phyloP scores from a whole-genome alignment of 53 echinoderm and acorn worm genomes.

The Hippasteria phrygiana region DNA sequence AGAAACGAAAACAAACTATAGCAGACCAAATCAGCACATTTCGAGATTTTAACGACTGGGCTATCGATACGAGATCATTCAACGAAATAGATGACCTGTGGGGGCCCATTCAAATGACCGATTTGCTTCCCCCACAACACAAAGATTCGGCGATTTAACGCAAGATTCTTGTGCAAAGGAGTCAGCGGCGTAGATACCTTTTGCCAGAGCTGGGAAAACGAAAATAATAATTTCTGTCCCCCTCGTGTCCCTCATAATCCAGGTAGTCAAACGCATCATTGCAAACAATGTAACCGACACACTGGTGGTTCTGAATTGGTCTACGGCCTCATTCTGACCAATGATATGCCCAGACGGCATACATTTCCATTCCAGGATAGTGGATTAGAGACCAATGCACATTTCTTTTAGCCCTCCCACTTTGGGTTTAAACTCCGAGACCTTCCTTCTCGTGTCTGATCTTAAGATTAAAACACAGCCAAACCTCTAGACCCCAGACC shows the following conservation, averaged over 20 bases:
- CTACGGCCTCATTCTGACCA: constrained; percentile 47
- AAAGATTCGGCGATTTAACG: constrained; percentile 17
- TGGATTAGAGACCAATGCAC: constrained; percentile 39
- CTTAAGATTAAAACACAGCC: neutral
- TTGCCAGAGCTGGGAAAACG: constrained; percentile 36
- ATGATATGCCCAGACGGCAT: constrained; percentile 52
- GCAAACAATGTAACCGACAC: neutral
- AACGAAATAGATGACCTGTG: constrained; percentile 24
- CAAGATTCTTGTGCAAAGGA: constrained; percentile 61
- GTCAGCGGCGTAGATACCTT: constrained; percentile 63
- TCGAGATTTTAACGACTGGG: constrained; percentile 42
- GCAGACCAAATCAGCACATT: constrained; percentile 61
- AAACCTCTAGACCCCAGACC: neutral
- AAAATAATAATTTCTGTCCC: constrained; percentile 67
- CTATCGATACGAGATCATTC: constrained; percentile 40
- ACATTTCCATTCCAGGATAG: neutral
- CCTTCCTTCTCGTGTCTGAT: neutral
- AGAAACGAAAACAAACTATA: constrained; percentile 51
- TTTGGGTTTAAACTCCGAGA: neutral
- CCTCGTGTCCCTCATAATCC: constrained; percentile 50
- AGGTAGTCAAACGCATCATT: constrained; percentile 51
- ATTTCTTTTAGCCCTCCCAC: constrained; percentile 41
- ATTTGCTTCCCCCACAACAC: constrained; percentile 57
- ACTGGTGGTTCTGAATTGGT: constrained; percentile 39
- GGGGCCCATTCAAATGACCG: constrained; percentile 70